These are phyloP conservation scores for Temnothorax rugatulus DNA, from an alignment of 2,888 invertebrate species.

Conservation along the genomic window DNA sequence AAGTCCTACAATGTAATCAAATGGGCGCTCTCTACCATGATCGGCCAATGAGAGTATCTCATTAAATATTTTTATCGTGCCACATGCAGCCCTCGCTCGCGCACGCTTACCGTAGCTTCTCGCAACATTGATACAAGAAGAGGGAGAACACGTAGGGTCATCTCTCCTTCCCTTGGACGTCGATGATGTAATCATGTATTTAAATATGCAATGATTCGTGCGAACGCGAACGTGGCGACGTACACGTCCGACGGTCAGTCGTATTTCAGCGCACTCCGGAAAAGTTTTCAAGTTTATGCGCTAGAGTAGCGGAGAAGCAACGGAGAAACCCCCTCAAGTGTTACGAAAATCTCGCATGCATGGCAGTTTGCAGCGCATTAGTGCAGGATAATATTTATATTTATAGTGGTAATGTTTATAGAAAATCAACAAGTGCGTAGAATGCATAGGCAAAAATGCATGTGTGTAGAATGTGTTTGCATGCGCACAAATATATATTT, in stretches of 20 bases:
- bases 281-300: background rate
- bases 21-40: background rate
- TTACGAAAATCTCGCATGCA: background rate
- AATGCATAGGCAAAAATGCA: background rate
- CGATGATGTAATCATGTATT: background rate
- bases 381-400: too few species aligned
- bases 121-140: background rate
- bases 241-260: background rate
- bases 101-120: background rate
- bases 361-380: too few species aligned
- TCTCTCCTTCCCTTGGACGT: background rate
- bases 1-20: background rate
- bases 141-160: background rate
- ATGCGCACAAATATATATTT: background rate
- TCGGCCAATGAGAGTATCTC: slow-evolving; percentile 26
- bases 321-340: too few species aligned
- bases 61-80: slow-evolving; percentile 46
- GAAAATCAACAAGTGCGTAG: background rate
- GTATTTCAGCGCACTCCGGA: background rate
- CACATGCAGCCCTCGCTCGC: background rate
- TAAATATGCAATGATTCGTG: slow-evolving; percentile 38
- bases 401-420: background rate
- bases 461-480: background rate
- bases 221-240: background rate
- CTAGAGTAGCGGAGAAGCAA: too few species aligned